These are phyloP conservation scores for Scolanthus callimorphus DNA, from an alignment of 92 coral and sea anemone species.

Conservation along the genomic window DNA sequence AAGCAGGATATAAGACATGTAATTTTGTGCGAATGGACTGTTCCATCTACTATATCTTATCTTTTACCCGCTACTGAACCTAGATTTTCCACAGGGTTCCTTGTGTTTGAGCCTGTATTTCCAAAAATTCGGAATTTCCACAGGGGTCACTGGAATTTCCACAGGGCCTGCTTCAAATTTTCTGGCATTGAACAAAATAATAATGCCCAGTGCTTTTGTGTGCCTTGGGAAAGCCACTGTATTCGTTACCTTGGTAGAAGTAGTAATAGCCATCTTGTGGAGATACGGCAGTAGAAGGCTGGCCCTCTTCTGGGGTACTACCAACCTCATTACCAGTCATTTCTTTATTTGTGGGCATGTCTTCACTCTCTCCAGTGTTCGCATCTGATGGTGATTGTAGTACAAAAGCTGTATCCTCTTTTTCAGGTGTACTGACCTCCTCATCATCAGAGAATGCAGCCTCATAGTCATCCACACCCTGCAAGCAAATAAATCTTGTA, in stretches of 20 bases:
- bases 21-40: no score
- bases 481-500: neutral
- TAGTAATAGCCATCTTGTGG: constrained; percentile 6
- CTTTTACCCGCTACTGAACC: no score
- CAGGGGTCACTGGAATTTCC: no score
- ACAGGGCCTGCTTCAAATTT: no score
- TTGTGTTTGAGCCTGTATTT: no score
- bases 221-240: neutral
- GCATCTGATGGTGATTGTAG: neutral
- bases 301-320: neutral
- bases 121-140: no score
- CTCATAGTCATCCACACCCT: constrained; percentile 70
- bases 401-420: no score
- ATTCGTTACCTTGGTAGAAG: constrained; percentile 29
- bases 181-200: no score
- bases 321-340: neutral
- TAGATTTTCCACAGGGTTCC: no score
- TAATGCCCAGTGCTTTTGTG: neutral
- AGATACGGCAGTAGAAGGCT: neutral
- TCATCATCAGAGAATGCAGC: constrained; percentile 88
- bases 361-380: neutral
- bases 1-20: no score
- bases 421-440: constrained; percentile 1
- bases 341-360: neutral
- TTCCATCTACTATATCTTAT: no score